Evolutionary conservation across 2,797 vertebrate genomes (phyloP).

Genomic region (Enteromius viviparus): DNA sequence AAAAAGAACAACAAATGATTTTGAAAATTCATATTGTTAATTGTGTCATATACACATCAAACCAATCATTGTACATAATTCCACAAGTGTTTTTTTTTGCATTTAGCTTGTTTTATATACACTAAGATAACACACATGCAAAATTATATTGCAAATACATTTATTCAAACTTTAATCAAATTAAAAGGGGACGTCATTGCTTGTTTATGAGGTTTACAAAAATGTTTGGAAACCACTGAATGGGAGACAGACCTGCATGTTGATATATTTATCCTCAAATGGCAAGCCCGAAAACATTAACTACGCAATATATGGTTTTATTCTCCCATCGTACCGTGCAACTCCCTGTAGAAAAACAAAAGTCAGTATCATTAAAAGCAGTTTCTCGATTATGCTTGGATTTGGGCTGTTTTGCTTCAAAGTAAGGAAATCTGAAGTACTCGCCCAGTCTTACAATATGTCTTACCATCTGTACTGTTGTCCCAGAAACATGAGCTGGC

Average conservation of each 20-base stretch:
- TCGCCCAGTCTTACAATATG: background rate
- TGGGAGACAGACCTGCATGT: background rate
- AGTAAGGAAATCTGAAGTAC: background rate
- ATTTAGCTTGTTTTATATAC: background rate
- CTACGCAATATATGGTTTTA: constrained; percentile 94
- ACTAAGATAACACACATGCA: background rate
- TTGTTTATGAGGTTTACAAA: background rate
- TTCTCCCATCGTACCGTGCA: constrained; percentile 96
- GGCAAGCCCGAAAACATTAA: constrained; percentile 91
- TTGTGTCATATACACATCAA: background rate
- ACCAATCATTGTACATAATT: background rate
- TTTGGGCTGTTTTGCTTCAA: background rate
- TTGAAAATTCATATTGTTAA: constrained; percentile 1
- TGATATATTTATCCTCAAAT: constrained; percentile 72
- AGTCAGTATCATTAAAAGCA: constrained; percentile 5
- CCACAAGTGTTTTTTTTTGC: background rate
- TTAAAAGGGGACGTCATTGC: background rate
- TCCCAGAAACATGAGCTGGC: constrained; percentile 96
- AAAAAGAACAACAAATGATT: constrained; percentile 36
- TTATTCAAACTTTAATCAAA: constrained; percentile 11
- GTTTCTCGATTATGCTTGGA: background rate
- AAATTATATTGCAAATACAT: background rate
- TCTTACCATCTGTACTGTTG: constrained; percentile 88
- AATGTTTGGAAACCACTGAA: background rate
- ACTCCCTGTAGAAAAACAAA: constrained; percentile 78